Conservation (phyloP, 1,140 invertebrate species). For the Cotesia glomerata region DNA sequence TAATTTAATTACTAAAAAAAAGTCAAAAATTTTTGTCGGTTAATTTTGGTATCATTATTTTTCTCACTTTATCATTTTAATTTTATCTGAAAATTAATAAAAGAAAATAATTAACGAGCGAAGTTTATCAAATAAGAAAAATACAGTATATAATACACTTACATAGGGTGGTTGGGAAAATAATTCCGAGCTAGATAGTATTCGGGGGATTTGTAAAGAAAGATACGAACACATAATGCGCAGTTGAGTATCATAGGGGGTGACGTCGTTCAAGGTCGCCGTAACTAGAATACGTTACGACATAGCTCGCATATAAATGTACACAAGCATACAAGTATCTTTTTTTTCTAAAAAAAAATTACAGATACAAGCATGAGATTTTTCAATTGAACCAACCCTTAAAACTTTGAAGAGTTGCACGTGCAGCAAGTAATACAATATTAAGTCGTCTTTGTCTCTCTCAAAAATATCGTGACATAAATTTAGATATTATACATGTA, state of each 20-base stretch:
- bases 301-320: background rate
- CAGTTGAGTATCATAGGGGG: constrained; percentile 24
- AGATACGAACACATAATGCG: constrained; percentile 16
- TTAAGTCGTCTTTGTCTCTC: background rate
- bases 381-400: constrained; percentile 17
- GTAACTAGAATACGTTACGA: constrained; percentile 34
- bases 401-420: no score
- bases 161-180: constrained; percentile 14
- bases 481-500: background rate
- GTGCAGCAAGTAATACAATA: no score
- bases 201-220: background rate
- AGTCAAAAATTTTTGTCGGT: no score
- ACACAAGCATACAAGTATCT: background rate
- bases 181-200: background rate
- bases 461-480: no score
- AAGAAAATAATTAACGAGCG: background rate
- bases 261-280: constrained; percentile 55
- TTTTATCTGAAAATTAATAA: background rate
- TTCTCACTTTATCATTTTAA: no score
- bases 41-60: no score
- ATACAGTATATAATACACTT: no score
- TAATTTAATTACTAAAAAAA: no score
- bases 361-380: constrained; percentile 18
- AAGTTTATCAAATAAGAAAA: no score
- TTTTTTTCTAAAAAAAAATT: background rate